Evolutionary conservation across 2,888 invertebrate species (phyloP).

Genomic region (Agrochola macilenta): DNA sequence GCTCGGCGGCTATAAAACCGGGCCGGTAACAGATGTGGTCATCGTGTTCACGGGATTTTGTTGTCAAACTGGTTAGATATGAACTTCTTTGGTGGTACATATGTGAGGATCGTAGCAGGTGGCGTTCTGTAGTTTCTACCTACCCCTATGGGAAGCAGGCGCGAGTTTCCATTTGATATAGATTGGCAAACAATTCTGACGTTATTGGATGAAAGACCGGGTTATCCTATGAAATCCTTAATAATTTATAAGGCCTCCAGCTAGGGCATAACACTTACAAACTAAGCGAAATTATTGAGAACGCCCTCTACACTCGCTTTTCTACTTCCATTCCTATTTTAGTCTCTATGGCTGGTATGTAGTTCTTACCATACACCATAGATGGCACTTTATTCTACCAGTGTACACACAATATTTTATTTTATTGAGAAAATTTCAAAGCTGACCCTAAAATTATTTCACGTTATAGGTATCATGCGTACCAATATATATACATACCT

Average conservation of each 20-base stretch:
- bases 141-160: too few relatives aligned
- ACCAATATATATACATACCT: not conserved
- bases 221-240: not conserved
- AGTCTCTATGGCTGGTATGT: not conserved
- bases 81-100: too few relatives aligned
- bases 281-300: not conserved
- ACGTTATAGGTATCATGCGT: not conserved
- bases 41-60: too few relatives aligned
- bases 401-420: not conserved
- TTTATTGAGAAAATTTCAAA: not conserved
- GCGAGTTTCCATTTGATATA: not conserved
- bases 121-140: not conserved
- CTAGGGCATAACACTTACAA: not conserved
- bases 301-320: slow-evolving; percentile 24
- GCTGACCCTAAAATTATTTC: not conserved
- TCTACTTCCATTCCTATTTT: not conserved
- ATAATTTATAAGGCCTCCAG: not conserved
- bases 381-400: slow-evolving; percentile 23
- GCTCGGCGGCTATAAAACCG: too few relatives aligned
- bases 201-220: not conserved
- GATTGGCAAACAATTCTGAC: not conserved
- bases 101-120: not conserved
- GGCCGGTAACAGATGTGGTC: too few relatives aligned
- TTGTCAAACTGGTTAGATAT: too few relatives aligned
- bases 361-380: slow-evolving; percentile 10